A percentile compares a stretch with the other conserved stretches of the same genome.
Conservation (phyloP, 2,888 invertebrate species). For the Monoplex corrugatus region DNA sequence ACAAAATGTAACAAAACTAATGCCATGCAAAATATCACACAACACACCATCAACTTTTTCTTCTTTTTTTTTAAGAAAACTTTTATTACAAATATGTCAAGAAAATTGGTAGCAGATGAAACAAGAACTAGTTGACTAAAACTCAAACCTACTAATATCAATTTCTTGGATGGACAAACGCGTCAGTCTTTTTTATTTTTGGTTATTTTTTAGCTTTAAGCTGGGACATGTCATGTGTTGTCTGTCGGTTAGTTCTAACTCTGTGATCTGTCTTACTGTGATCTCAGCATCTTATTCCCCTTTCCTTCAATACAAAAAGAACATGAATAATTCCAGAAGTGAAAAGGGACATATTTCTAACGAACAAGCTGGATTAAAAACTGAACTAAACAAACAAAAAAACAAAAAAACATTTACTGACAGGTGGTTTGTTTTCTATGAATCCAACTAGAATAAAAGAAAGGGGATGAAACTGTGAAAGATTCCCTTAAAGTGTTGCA, state of each 20-base stretch:
- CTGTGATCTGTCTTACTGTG: constrained; percentile 21
- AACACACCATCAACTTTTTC: too few relatives aligned
- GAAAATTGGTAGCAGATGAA: constrained; percentile 31
- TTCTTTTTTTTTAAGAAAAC: constrained; percentile 40
- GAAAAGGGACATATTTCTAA: background rate
- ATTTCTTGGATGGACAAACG: too few relatives aligned
- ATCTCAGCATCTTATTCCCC: background rate
- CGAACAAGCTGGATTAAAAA: constrained; percentile 10
- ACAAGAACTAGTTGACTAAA: constrained; percentile 41
- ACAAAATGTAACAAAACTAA: too few relatives aligned
- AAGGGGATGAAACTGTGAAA: background rate
- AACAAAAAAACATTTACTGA: background rate
- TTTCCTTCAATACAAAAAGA: background rate
- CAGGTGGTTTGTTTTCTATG: background rate
- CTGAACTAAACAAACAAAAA: background rate
- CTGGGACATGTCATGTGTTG: background rate
- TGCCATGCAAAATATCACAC: too few relatives aligned
- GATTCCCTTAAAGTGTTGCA: constrained; percentile 20
- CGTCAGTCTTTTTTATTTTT: too few relatives aligned
- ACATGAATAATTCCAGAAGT: background rate
- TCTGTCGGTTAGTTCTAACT: background rate
- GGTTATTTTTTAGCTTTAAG: background rate
- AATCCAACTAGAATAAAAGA: background rate
- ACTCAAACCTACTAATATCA: constrained; percentile 2
- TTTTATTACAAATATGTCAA: constrained; percentile 42